phyloP scores from a whole-genome alignment of 2,113 vertebrate genomes.

The Athene noctua region DNA sequence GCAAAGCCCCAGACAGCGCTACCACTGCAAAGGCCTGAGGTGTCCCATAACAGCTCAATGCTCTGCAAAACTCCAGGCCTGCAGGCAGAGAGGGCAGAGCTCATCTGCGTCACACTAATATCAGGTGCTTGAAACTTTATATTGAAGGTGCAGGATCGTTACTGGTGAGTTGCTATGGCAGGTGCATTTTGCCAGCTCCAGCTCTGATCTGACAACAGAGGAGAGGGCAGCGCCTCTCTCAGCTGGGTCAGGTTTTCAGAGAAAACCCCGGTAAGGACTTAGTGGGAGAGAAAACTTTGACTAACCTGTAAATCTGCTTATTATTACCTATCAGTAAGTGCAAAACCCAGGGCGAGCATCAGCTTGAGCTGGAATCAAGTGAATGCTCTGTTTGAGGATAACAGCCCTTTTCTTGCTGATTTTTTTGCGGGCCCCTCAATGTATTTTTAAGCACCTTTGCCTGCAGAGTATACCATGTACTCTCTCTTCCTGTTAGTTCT shows the following conservation, averaged over 20 bases:
- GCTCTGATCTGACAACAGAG: not conserved
- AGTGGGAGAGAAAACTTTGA: not conserved
- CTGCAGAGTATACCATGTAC: not conserved
- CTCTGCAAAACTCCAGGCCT: not conserved
- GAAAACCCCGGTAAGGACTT: not conserved
- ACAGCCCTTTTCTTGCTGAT: not conserved
- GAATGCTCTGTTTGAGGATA: not conserved
- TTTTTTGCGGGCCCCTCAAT: not conserved
- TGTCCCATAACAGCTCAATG: not conserved
- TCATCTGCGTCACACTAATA: not conserved
- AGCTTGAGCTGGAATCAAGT: not conserved
- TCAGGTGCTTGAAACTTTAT: conserved; percentile 32
- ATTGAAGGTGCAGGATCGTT: not conserved
- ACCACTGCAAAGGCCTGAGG: not conserved
- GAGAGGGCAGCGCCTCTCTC: not conserved
- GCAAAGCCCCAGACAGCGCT: not conserved
- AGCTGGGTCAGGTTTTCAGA: not conserved
- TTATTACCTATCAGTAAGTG: not conserved
- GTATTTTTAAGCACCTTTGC: not conserved
- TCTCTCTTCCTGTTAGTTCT: not conserved
- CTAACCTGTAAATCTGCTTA: not conserved
- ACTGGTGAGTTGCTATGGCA: not conserved
- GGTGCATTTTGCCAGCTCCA: conserved; percentile 25
- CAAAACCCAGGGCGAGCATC: not conserved
- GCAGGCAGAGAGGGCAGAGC: not conserved